A percentile compares a stretch with the other conserved stretches of the same genome.
Conservation (phyloP, 2,113 vertebrate species). For the Silurus glanis region DNA sequence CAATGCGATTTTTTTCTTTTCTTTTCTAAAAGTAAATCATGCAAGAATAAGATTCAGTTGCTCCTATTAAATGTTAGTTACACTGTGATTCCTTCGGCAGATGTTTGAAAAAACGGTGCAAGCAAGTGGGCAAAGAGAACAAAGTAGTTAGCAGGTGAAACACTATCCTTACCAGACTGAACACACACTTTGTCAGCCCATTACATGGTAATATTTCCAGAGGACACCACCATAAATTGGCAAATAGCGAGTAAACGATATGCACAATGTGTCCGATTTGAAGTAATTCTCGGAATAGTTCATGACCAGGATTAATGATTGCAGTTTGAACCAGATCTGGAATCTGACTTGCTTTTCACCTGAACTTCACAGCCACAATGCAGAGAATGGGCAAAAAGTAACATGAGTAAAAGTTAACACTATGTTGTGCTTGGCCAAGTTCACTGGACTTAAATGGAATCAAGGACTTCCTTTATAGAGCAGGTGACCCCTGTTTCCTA, state of each 20-base stretch:
- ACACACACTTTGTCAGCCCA: neutral
- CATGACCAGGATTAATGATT: neutral
- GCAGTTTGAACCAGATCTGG: neutral
- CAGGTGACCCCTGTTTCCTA: constrained; percentile 63
- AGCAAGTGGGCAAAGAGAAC: constrained; percentile 20
- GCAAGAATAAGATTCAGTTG: constrained; percentile 29
- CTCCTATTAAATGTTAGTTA: constrained; percentile 46
- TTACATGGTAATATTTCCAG: constrained; percentile 18
- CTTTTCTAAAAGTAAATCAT: constrained; percentile 30
- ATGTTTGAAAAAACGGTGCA: constrained; percentile 38
- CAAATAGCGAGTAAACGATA: neutral
- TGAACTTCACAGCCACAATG: constrained; percentile 23
- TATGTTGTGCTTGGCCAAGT: constrained; percentile 68
- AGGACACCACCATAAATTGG: neutral
- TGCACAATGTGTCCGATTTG: neutral
- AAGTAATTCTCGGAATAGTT: neutral
- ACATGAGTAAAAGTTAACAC: constrained; percentile 55
- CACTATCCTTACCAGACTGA: constrained; percentile 29
- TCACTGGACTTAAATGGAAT: constrained; percentile 66
- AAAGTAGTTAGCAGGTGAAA: constrained; percentile 51
- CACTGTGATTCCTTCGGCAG: constrained; percentile 39
- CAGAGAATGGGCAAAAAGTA: constrained; percentile 48
- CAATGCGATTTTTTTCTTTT: neutral
- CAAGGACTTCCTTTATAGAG: constrained; percentile 58
- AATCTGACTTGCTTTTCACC: constrained; percentile 31